Conservation (phyloP, 2,888 invertebrate species). For the Sinelater perroti region DNA sequence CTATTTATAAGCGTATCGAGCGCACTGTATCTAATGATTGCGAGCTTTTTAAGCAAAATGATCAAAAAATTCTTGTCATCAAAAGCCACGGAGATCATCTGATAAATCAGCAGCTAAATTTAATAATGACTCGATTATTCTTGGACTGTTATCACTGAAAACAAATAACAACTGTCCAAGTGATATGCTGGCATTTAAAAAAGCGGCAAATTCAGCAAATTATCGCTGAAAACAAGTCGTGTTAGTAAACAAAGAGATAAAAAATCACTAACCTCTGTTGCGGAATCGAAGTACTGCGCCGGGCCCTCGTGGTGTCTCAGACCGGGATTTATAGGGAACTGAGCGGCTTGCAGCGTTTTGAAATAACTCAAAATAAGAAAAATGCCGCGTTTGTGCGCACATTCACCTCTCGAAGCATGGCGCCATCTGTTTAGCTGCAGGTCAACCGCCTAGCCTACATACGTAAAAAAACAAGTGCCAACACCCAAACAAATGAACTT, state of each 20-base stretch:
- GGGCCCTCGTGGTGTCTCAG: not conserved
- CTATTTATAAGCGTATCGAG: slow-evolving; percentile 18
- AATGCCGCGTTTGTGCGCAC: slow-evolving; percentile 4
- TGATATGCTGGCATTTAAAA: too few species aligned
- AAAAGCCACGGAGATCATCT: too few species aligned
- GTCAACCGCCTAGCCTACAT: not conserved
- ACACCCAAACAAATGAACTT: too few species aligned
- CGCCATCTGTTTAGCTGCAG: too few species aligned
- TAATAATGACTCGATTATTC: slow-evolving; percentile 3
- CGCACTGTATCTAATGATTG: too few species aligned
- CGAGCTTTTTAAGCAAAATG: too few species aligned
- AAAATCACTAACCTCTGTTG: slow-evolving; percentile 6
- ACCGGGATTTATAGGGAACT: slow-evolving; percentile 1
- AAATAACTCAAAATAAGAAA: slow-evolving; percentile 23
- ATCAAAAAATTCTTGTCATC: too few species aligned
- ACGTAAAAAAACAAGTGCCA: not conserved
- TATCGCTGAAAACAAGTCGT: too few species aligned
- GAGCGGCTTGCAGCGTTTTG: slow-evolving; percentile 6
- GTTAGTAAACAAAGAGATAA: not conserved
- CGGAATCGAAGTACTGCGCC: not conserved
- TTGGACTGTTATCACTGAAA: too few species aligned
- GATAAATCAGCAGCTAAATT: slow-evolving; percentile 11
- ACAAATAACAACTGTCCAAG: too few species aligned
- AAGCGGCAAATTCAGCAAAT: too few species aligned
- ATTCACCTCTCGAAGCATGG: not conserved